Conservation (phyloP, 2,797 vertebrate species). For the Eurystomus glaucurus region DNA sequence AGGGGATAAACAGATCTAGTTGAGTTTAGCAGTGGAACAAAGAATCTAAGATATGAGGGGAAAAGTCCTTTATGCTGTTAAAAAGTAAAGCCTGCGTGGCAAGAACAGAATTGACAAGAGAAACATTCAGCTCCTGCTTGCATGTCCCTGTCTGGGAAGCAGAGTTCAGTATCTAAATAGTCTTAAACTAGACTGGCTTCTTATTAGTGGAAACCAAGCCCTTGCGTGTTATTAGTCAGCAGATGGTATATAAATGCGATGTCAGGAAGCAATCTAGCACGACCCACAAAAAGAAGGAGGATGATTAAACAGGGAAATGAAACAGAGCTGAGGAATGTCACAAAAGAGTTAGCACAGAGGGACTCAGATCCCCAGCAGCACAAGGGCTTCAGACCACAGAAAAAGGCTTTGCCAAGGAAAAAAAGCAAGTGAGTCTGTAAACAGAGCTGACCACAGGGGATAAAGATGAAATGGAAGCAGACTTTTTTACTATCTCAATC, state of each 20-base stretch:
- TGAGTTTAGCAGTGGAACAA: not conserved
- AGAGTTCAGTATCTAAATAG: slow-evolving; percentile 2
- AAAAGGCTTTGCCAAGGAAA: slow-evolving; percentile 21
- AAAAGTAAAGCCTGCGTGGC: not conserved
- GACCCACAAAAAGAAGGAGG: slow-evolving; percentile 24
- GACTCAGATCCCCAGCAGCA: not conserved
- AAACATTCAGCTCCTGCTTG: not conserved
- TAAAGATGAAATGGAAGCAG: slow-evolving; percentile 58
- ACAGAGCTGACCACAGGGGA: slow-evolving; percentile 47
- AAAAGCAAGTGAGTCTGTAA: slow-evolving; percentile 24
- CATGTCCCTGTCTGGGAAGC: not conserved
- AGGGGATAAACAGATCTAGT: not conserved
- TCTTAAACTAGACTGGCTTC: not conserved
- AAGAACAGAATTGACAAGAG: not conserved
- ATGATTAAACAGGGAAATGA: slow-evolving; percentile 57
- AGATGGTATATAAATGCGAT: slow-evolving; percentile 59
- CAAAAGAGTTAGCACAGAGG: slow-evolving; percentile 13
- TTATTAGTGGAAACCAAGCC: slow-evolving; percentile 37
- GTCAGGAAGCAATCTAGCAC: slow-evolving; percentile 31
- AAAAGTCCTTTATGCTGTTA: not conserved
- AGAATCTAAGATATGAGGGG: not conserved
- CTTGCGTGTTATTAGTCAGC: slow-evolving; percentile 35
- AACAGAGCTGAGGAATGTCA: slow-evolving; percentile 19
- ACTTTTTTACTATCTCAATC: slow-evolving; percentile 65
- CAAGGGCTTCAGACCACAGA: not conserved